phyloP scores from a whole-genome alignment of 2,113 vertebrate species.

The Pelvicachromis taeniatus region DNA sequence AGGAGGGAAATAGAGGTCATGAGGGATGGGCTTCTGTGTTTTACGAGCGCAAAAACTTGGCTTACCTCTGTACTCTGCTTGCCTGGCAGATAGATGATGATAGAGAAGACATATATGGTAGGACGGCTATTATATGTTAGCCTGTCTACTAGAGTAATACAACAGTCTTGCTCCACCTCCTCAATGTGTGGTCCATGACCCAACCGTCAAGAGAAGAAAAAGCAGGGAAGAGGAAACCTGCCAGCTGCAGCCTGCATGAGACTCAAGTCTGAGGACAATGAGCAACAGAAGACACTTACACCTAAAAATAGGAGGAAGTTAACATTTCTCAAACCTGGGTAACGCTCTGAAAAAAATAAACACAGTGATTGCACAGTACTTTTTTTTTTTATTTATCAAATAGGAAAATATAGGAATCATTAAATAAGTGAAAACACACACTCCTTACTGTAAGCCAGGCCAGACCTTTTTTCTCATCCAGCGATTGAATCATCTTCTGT shows the following conservation, averaged over 20 bases:
- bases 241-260: constrained; percentile 25
- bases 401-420: background rate
- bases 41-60: constrained; percentile 21
- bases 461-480: constrained; percentile 24
- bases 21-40: background rate
- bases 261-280: background rate
- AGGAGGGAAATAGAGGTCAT: constrained; percentile 23
- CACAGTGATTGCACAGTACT: background rate
- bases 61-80: constrained; percentile 1
- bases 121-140: constrained; percentile 41
- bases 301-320: background rate
- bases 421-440: constrained; percentile 44
- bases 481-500: constrained; percentile 39
- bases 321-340: background rate
- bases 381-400: background rate
- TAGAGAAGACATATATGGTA: constrained; percentile 36
- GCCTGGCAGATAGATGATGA: constrained; percentile 45
- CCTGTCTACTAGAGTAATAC: constrained; percentile 19
- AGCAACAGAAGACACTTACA: background rate
- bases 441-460: background rate
- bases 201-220: constrained; percentile 31
- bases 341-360: constrained; percentile 2
- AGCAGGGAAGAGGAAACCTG: background rate
- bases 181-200: constrained; percentile 56
- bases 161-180: constrained; percentile 35